Percentiles rank a stretch among this genome's conserved stretches.
These are phyloP conservation scores for Melikaiella ostensackeni DNA, from an alignment of 2,888 invertebrate genomes.

Conservation along the genomic window DNA sequence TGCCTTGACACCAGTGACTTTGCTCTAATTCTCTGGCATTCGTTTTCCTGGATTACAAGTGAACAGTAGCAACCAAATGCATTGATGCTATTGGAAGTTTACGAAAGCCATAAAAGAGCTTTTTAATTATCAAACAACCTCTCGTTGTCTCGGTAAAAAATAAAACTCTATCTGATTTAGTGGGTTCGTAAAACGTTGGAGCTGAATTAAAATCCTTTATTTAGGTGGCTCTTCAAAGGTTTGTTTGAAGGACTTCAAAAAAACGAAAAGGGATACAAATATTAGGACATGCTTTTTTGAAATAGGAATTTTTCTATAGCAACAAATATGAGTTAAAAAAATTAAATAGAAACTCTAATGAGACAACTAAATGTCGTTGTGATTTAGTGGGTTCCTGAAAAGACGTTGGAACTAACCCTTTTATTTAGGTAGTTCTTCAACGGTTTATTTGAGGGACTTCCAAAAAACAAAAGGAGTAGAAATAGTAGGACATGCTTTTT, in stretches of 20 bases:
- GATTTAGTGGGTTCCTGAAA: too few species aligned
- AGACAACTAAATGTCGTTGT: too few species aligned
- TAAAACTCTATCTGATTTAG: background rate
- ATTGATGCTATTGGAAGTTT: slow-evolving; percentile 1
- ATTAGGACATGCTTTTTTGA: too few species aligned
- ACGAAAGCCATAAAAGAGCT: slow-evolving; percentile 1
- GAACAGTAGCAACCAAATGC: background rate
- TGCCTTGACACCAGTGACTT: slow-evolving; percentile 35
- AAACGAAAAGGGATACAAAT: too few species aligned
- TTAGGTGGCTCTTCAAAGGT: background rate
- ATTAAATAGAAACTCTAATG: too few species aligned
- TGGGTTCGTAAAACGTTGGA: background rate
- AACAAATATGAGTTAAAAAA: too few species aligned
- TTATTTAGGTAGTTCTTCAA: background rate
- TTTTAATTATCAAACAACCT: slow-evolving; percentile 12
- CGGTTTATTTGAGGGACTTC: too few species aligned
- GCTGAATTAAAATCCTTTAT: background rate
- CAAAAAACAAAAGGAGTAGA: too few species aligned
- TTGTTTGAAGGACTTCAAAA: background rate
- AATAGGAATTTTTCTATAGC: too few species aligned
- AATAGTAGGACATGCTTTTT: too few species aligned
- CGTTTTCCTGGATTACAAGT: slow-evolving; percentile 2
- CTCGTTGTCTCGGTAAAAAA: background rate
- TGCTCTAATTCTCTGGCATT: slow-evolving; percentile 26
- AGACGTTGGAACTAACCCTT: too few species aligned